Evolutionary conservation across 2,888 invertebrate species (phyloP).

Genomic region (Eurytoma adleriae): DNA sequence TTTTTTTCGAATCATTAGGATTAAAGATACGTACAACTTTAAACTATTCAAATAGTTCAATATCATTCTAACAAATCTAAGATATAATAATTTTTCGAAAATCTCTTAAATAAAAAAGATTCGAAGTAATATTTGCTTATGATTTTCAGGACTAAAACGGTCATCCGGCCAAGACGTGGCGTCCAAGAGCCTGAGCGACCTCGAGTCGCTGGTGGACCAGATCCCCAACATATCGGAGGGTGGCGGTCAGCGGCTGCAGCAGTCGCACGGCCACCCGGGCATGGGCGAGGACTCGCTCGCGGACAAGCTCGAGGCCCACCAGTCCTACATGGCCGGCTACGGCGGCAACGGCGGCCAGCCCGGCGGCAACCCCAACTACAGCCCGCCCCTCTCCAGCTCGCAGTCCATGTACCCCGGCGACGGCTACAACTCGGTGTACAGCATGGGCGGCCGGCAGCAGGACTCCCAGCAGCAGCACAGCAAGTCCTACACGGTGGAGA

Average conservation of each 20-base stretch:
- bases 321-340: conserved; percentile 64
- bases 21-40: too few species aligned
- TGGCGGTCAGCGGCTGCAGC: conserved; percentile 70
- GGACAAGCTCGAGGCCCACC: conserved; percentile 68
- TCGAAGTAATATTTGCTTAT: not conserved
- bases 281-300: conserved; percentile 69
- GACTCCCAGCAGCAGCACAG: conserved; percentile 70
- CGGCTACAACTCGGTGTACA: conserved; percentile 69
- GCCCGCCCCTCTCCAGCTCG: conserved; percentile 70
- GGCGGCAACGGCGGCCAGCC: conserved; percentile 53
- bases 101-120: too few species aligned
- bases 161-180: conserved; percentile 83
- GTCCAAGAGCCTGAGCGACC: conserved; percentile 90
- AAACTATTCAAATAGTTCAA: too few species aligned
- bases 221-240: conserved; percentile 92
- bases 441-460: conserved; percentile 69
- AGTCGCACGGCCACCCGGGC: conserved; percentile 63
- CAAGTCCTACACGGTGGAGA: conserved; percentile 75
- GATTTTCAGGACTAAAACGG: conserved; percentile 66
- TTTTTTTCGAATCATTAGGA: too few species aligned
- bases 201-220: conserved; percentile 93
- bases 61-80: too few species aligned
- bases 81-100: too few species aligned
- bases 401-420: conserved; percentile 65
- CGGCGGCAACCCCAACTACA: conserved; percentile 68